Conservation (phyloP, 2,888 invertebrate species). For the Tuberolachnus salignus region DNA sequence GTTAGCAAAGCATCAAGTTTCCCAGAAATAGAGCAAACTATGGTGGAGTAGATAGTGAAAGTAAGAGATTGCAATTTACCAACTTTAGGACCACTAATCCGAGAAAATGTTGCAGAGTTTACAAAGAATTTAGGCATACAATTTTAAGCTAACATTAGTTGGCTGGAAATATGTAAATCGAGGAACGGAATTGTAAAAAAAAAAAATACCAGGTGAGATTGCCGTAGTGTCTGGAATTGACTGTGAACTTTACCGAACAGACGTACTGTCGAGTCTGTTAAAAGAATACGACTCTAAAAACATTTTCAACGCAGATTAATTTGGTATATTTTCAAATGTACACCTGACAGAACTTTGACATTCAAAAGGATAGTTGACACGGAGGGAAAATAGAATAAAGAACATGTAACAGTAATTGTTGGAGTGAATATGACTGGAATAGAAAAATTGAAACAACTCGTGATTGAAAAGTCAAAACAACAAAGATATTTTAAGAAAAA, state of each 20-base stretch:
- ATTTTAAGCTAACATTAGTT: slow-evolving; percentile 15
- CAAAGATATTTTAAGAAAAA: slow-evolving; percentile 31
- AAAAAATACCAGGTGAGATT: slow-evolving; percentile 8
- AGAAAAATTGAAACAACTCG: slow-evolving; percentile 34
- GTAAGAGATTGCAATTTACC: slow-evolving; percentile 31
- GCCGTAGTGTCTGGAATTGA: slow-evolving; percentile 17
- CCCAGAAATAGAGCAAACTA: slow-evolving; percentile 32
- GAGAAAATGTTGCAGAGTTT: slow-evolving; percentile 5
- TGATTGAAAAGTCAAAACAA: slow-evolving; percentile 30
- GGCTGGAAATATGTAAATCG: slow-evolving; percentile 22
- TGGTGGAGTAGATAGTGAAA: slow-evolving; percentile 12
- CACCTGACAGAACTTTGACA: slow-evolving; percentile 10
- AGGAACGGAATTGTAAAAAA: slow-evolving; percentile 17
- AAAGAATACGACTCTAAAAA: no score
- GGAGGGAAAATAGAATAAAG: slow-evolving; percentile 6
- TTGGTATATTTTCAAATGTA: slow-evolving; percentile 6
- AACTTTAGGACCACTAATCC: slow-evolving; percentile 21
- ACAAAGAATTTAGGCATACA: slow-evolving; percentile 8
- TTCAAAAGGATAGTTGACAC: not conserved
- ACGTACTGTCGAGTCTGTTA: not conserved
- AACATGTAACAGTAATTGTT: not conserved
- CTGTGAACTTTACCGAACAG: slow-evolving; percentile 26
- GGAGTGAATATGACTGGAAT: slow-evolving; percentile 39
- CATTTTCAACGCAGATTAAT: not conserved
- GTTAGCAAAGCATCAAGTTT: slow-evolving; percentile 35